Evolutionary conservation across 2,888 invertebrate genomes (phyloP), one percentile per base, ranked within the genome.

Genomic region (Entomobrya proxima): DNA sequence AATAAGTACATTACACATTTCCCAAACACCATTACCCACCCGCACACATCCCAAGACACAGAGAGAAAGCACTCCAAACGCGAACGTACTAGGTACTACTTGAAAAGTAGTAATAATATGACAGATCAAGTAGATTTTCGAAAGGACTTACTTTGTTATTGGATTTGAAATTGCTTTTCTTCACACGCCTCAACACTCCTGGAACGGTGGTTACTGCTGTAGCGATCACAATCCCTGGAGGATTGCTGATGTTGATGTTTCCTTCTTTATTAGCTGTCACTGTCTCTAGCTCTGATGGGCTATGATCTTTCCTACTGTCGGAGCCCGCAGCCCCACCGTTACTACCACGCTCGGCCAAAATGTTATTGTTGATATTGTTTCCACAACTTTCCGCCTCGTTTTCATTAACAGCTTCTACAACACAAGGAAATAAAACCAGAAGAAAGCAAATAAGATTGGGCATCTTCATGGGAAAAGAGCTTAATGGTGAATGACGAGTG

Each of bases 131-230:
- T 35, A 64, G 64, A 37, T 64, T 64, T n/a, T 64, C 37, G 30
- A 67, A 76, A 58, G 61, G 74, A 82, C 86, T 88, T 84, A 89
- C 90, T 52, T 91, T 91, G 84, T 92, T 91, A 87, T 91, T 91
- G 32, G 91, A 92, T 92, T 97, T 96, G 90, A 96, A 92, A 91
- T 96, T 96, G 64, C 96, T 96, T 91, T 96, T 96, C 92, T 95
- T 95, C 90, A 94, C 94, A 89, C 96, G 94, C 91, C 95, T 93
- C 89, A 95, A 93, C 92, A 86, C 87, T 72, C 85, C 91, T 86
- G 44, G 88, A 44, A 88, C 83, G 44, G 86, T 81, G 61, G 88
- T 87, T 69, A 44, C n/a, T n/a, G n/a, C n/a, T n/a, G 83, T 52
- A 64, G 76, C 76, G 47, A 83, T 76, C 67, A 52, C 55, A 78